phyloP scores from a whole-genome alignment of 2,113 vertebrate genomes.

The Tragulus kanchil region DNA sequence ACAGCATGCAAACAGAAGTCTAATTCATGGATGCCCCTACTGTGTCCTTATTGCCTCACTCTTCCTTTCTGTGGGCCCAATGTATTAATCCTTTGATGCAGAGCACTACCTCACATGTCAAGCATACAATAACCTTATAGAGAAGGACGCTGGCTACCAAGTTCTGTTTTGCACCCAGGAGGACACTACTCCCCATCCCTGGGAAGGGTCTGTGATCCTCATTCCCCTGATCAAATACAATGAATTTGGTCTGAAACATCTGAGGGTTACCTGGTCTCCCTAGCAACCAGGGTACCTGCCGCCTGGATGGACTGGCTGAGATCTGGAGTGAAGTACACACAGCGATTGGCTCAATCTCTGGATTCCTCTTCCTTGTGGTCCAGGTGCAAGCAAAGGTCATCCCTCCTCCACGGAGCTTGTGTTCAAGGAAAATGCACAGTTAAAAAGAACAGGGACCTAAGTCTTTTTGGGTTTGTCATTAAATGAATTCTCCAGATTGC shows the following conservation, averaged over 20 bases:
- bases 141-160: not conserved
- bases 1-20: not conserved
- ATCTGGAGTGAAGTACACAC: not conserved
- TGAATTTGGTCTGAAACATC: not conserved
- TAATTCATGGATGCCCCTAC: not conserved
- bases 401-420: slow-evolving; percentile 48
- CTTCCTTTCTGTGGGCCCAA: not conserved
- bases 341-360: not conserved
- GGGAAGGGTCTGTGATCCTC: not conserved
- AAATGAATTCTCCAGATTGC: slow-evolving; percentile 70
- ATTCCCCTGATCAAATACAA: not conserved
- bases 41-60: not conserved
- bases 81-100: not conserved
- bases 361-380: slow-evolving; percentile 42
- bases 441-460: slow-evolving; percentile 56
- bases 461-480: slow-evolving; percentile 26
- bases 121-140: not conserved
- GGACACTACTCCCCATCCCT: not conserved
- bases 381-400: slow-evolving; percentile 35
- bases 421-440: slow-evolving; percentile 61
- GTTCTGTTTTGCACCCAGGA: not conserved
- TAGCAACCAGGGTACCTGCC: not conserved
- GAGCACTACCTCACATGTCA: not conserved
- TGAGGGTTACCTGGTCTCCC: not conserved
- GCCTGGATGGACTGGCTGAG: not conserved